phyloP scores from a whole-genome alignment of 1,140 invertebrate species.

The Penaeus japonicus region DNA sequence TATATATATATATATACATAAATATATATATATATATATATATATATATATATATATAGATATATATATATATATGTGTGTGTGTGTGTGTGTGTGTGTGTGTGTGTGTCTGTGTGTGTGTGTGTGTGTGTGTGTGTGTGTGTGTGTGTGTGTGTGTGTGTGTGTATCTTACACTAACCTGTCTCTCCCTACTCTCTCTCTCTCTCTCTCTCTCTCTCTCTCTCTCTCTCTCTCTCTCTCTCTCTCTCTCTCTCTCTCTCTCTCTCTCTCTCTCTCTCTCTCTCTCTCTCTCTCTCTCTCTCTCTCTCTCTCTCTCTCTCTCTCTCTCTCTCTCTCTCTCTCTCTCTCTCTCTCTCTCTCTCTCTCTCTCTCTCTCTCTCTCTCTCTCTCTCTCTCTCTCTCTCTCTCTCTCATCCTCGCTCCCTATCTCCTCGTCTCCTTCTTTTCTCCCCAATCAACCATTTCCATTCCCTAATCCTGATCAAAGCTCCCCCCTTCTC shows the following conservation, averaged over 20 bases:
- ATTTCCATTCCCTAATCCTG: background rate
- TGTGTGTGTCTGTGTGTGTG: too few species aligned
- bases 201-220: slow-evolving; percentile 15
- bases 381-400: background rate
- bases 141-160: too few species aligned
- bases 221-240: slow-evolving; percentile 15
- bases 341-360: background rate
- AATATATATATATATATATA: too few species aligned
- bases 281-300: background rate
- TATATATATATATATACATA: too few species aligned
- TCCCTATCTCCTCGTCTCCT: background rate
- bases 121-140: too few species aligned
- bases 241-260: background rate
- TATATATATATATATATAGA: too few species aligned
- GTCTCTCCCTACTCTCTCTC: background rate
- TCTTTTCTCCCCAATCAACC: background rate
- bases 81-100: too few species aligned
- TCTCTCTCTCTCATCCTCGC: background rate
- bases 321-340: background rate
- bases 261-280: background rate
- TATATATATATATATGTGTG: too few species aligned
- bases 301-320: background rate
- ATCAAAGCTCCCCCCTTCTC: background rate
- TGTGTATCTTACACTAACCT: background rate
- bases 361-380: background rate